phyloP scores from a whole-genome alignment of 1,140 invertebrate genomes.

The Formica exsecta region DNA sequence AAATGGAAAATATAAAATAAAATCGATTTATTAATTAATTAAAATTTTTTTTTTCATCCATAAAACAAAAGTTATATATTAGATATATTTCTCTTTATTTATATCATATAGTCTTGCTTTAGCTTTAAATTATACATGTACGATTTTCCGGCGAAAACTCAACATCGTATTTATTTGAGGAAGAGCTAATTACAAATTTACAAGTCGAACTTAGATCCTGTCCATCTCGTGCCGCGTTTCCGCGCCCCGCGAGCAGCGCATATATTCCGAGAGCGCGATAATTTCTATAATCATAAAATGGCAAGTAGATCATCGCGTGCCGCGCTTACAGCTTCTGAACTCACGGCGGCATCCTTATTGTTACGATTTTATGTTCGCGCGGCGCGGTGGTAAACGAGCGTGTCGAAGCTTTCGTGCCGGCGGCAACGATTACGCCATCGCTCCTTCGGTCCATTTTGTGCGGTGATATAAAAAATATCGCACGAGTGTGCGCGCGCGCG shows the following conservation, averaged over 20 bases:
- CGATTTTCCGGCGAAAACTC: background rate
- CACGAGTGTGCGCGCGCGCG: constrained; percentile 20
- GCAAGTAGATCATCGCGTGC: constrained; percentile 54
- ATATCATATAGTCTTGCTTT: background rate
- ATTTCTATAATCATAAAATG: constrained; percentile 59
- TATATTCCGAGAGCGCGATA: constrained; percentile 30
- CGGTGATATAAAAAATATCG: constrained; percentile 12
- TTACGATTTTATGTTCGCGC: constrained; percentile 21
- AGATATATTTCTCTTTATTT: background rate
- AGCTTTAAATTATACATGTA: too few species aligned
- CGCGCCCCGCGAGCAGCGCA: background rate
- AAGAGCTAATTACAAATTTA: constrained; percentile 22
- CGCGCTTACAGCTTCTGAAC: background rate
- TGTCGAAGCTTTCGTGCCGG: constrained; percentile 14
- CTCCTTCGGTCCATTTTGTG: constrained; percentile 14
- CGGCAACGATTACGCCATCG: constrained; percentile 35
- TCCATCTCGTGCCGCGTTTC: background rate
- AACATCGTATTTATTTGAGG: background rate
- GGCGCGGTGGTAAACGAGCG: constrained; percentile 33
- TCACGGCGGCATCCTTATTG: constrained; percentile 21
- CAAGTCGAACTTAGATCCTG: background rate
- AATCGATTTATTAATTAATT: background rate
- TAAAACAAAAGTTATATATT: background rate
- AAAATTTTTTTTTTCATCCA: background rate
- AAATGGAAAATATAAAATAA: background rate